Evolutionary conservation across 1,140 invertebrate species (phyloP).

Genomic region (Apocrypta bakeri): DNA sequence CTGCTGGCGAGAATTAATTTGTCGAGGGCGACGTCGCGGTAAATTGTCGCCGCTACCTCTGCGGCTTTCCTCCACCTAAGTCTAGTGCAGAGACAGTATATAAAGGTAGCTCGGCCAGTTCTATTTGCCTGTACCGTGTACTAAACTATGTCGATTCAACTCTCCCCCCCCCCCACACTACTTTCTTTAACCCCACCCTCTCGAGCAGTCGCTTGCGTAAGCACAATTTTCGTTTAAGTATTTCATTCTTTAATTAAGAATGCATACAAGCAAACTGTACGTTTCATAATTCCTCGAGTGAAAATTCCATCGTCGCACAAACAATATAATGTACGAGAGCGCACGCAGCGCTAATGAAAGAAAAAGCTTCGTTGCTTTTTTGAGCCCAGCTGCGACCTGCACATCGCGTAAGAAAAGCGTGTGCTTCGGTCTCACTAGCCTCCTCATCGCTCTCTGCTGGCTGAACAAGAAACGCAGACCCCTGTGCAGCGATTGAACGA

Average conservation of each 20-base stretch:
- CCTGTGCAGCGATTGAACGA: conserved; percentile 29
- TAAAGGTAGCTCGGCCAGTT: conserved; percentile 32
- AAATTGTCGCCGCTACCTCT: conserved; percentile 62
- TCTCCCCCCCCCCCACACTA: too few species aligned
- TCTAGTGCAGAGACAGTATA: neutral
- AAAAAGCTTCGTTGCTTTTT: neutral
- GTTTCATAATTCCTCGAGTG: too few species aligned
- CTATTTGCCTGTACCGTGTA: too few species aligned
- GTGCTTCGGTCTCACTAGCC: neutral
- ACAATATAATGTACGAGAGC: neutral
- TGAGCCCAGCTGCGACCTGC: neutral
- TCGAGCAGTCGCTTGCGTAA: too few species aligned
- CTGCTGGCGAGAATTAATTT: conserved; percentile 66
- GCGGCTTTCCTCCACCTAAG: conserved; percentile 21
- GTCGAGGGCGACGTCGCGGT: conserved; percentile 66
- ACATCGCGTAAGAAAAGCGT: conserved; percentile 1
- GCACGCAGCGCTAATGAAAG: neutral
- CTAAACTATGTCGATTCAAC: too few species aligned
- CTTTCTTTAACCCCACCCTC: too few species aligned
- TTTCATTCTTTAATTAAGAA: too few species aligned
- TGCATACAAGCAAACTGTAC: neutral
- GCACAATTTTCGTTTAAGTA: too few species aligned
- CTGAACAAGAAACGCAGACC: conserved; percentile 21
- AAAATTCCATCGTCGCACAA: too few species aligned
- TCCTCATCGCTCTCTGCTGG: neutral